Base-by-base conservation (phyloP, 2,888 invertebrate genomes). In the Agapostemon virescens region DNA sequence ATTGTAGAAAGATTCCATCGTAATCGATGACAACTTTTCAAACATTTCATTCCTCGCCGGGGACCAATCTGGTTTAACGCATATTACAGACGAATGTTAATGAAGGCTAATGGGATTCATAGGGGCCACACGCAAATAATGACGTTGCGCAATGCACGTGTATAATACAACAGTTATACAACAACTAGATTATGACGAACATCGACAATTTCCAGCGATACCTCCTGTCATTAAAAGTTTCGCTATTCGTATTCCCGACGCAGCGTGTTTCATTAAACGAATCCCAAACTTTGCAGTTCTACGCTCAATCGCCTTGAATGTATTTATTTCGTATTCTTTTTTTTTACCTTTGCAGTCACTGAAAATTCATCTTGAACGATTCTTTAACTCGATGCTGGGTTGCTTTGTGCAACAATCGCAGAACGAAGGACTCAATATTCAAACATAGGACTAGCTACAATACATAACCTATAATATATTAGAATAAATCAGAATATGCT, bases 41-140 rank as follows among this genome's bases (percentile, higher is more conserved):
- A n/a, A 36, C 36, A 36, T 40, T 45, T 20, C 33, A 26, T 36
- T 71, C 69, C 71, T 74, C 45, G 49, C 42, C 26, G 26, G 40
- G 5, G 30, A 40, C 45, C 40, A 33, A 74, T 77, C 76, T 81
- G 76, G 38, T 70, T 80, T 80, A 82, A 76, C 63, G 33, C 66
- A 80, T 77, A 82, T 82, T 81, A 82, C 82, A 63, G 73, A 70
- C 72, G 73, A 79, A 79, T 76, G 74, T 84, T 77, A 80, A 86
- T 80, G 84, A 82, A 69, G 82, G 86, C 84, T 86, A 85, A 85
- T 84, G 82, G 72, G 82, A 82, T 80, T 82, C 78, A 70, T 75
- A 78, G 80, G 63, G 73, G 70, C 70, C 74, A 38, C 58, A 70
- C 66, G 75, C 55, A 74, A 79, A 75, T 79, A 83, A 85, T 79